These are phyloP conservation scores for Pionites leucogaster DNA, from an alignment of 2,113 vertebrate genomes.

Conservation along the genomic window DNA sequence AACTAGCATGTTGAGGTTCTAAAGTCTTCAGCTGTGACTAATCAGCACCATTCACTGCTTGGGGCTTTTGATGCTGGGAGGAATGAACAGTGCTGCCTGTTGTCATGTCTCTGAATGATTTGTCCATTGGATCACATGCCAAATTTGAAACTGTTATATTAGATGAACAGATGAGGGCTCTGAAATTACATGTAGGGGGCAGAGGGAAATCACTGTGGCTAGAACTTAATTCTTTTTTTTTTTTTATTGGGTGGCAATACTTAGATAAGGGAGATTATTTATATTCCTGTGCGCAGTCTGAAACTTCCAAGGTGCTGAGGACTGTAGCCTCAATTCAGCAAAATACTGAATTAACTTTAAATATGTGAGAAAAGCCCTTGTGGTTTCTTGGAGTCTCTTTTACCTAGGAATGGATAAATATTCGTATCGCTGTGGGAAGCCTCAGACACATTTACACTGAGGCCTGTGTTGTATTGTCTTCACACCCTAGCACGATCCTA, in stretches of 20 bases:
- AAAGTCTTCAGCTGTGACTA: conserved; percentile 10
- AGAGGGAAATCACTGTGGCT: not conserved
- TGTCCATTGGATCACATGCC: conserved; percentile 18
- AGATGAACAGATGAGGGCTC: conserved; percentile 15
- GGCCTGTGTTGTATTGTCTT: not conserved
- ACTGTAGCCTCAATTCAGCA: not conserved
- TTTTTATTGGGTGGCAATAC: not conserved
- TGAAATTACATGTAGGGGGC: not conserved
- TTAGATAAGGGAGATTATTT: not conserved
- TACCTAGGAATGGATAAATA: not conserved
- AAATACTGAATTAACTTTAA: not conserved
- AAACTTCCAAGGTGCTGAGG: not conserved
- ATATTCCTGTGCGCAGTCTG: not conserved
- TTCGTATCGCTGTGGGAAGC: not conserved
- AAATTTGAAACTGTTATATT: conserved; percentile 13
- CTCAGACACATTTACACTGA: not conserved
- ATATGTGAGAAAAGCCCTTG: not conserved
- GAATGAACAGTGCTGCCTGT: not conserved
- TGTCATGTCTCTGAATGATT: conserved; percentile 1
- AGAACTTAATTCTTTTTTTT: not conserved
- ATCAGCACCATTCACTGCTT: not conserved
- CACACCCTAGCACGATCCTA: not conserved
- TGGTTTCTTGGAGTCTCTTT: not conserved
- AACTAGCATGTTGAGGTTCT: not conserved
- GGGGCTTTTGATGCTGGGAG: not conserved